Evolutionary conservation across 2,797 vertebrate genomes (phyloP), one percentile per base, ranked within the genome.

Genomic region (Hydrolagus colliei): DNA sequence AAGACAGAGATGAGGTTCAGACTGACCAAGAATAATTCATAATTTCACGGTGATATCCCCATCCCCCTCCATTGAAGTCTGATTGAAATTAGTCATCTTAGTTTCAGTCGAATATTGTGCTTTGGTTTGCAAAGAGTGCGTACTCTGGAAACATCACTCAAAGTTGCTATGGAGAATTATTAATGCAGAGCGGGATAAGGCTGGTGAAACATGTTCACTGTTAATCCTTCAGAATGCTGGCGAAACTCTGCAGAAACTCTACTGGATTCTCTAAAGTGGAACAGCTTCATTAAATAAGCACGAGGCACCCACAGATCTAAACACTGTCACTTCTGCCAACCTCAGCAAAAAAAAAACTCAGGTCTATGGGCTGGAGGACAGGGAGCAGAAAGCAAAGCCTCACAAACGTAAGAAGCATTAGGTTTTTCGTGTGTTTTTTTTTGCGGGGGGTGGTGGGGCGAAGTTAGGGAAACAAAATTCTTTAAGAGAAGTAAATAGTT

Each of bases 381-480:
- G 32, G 67, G 79, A 84, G 14, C 63, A 10, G 16, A 80, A 67
- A 80, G 27, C 78, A 80, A 78, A 61, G 62, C 62, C 62, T 65
- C 6, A n/a, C 32, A 32, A 65, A 12, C 14, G 9, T 68, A 35
- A 84, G 41, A 67, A 71, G 20, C 79, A 52, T 52, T 52, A 52
- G 6, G 41, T 52, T 52, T 52, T 52, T 52, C 6, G 41, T 52
- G 27, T 27, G 27, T 27, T 27, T 52, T 52, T 5, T 52, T 52
- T 52, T 52, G 41, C 41, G 41, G 41, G 41, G 41, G 41, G 41
- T 52, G 41, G 41, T 3, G 41, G 41, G 41, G 41, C 6, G 41
- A 52, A 52, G 41, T 52, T 52, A 52, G 41, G 41, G 41, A 52
- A 52, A 52, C 41, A 52, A 52, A 52, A 52, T 52, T 52, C 62